Evolutionary conservation across 2,113 vertebrate species (phyloP).

Genomic region (Aldabrachelys gigantea): DNA sequence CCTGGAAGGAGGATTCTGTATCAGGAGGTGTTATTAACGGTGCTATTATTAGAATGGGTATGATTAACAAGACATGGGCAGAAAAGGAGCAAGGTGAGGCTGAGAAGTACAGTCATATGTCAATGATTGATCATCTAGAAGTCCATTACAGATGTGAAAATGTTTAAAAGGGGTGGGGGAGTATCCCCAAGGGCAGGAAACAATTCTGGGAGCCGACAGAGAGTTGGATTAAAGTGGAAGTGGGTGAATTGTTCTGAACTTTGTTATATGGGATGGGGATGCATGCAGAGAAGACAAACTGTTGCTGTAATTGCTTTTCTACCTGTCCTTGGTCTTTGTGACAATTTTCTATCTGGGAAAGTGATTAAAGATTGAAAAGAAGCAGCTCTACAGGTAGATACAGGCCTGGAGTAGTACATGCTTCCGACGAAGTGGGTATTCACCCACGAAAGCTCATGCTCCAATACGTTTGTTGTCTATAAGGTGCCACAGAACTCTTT

Average conservation of each 20-base stretch:
- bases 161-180: slow-evolving; percentile 29
- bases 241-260: not conserved
- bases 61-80: slow-evolving; percentile 78
- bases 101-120: slow-evolving; percentile 65
- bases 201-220: not conserved
- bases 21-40: slow-evolving; percentile 75
- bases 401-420: not conserved
- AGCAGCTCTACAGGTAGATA: not conserved
- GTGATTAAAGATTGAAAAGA: not conserved
- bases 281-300: not conserved
- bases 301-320: not conserved
- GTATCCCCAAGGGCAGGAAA: slow-evolving; percentile 34
- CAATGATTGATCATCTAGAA: slow-evolving; percentile 70
- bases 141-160: slow-evolving; percentile 73
- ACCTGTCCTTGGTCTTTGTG: not conserved
- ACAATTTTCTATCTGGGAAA: not conserved
- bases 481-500: too few species aligned
- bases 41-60: slow-evolving; percentile 76
- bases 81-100: slow-evolving; percentile 74
- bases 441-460: too few species aligned
- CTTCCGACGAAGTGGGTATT: too few species aligned
- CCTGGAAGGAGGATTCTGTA: slow-evolving; percentile 70
- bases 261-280: not conserved
- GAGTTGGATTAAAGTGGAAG: not conserved
- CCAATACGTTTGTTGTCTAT: too few species aligned